Conservation (phyloP, 1,140 invertebrate species). For the Caerostris extrusa region DNA sequence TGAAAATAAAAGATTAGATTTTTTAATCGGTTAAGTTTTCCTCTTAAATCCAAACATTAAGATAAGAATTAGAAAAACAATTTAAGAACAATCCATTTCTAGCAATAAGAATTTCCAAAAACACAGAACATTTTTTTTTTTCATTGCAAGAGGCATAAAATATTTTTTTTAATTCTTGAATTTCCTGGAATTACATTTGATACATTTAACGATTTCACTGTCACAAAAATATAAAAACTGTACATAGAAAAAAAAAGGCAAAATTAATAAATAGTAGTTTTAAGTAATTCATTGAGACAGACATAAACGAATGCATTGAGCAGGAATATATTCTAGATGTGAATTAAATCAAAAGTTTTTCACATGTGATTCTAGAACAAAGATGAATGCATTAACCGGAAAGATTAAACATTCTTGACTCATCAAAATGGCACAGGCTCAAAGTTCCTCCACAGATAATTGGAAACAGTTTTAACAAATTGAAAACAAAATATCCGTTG, state of each 20-base stretch:
- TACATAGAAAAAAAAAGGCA: neutral
- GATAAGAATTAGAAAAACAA: too few relatives aligned
- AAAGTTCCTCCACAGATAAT: neutral
- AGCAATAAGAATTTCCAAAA: too few relatives aligned
- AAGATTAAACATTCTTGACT: neutral
- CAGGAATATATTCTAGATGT: neutral
- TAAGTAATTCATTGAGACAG: conserved; percentile 15
- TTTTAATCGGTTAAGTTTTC: too few relatives aligned
- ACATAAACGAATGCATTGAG: neutral
- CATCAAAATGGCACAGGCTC: conserved; percentile 13
- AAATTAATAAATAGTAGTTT: conserved; percentile 17
- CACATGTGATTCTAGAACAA: neutral
- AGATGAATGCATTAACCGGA: neutral
- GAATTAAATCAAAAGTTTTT: neutral
- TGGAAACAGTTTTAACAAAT: too few relatives aligned
- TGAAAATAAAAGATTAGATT: too few relatives aligned
- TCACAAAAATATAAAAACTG: conserved; percentile 20
- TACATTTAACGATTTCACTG: neutral
- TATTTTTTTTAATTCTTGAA: neutral
- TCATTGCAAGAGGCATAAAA: too few relatives aligned
- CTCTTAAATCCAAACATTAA: too few relatives aligned
- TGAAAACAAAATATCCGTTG: too few relatives aligned
- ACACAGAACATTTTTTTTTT: too few relatives aligned
- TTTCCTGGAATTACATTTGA: neutral
- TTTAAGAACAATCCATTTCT: too few relatives aligned